A percentile compares a stretch with the other conserved stretches of the same genome.
These are phyloP conservation scores for Oligia strigilis DNA, from an alignment of 2,888 invertebrate species.

Conservation along the genomic window DNA sequence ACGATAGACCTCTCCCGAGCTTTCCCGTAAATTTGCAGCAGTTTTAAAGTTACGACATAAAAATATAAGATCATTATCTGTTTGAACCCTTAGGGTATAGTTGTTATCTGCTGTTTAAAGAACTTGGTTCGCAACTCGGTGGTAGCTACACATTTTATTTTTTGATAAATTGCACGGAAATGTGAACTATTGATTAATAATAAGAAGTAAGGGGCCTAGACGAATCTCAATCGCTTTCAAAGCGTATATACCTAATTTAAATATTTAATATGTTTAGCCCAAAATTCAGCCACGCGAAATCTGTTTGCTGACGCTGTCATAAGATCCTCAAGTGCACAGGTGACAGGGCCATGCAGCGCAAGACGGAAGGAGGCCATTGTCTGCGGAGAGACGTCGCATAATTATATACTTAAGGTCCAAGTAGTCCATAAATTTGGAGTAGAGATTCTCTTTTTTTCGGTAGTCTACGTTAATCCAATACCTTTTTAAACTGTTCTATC, in stretches of 20 bases:
- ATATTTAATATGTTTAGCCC: background rate
- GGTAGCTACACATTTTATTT: background rate
- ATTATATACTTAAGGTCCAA: background rate
- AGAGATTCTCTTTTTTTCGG: background rate
- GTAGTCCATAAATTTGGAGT: background rate
- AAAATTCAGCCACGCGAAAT: background rate
- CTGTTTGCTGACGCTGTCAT: background rate
- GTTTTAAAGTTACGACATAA: conserved; percentile 52
- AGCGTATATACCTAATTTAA: background rate
- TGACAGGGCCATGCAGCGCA: background rate
- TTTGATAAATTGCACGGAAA: background rate
- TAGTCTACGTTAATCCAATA: background rate
- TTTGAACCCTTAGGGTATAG: conserved; percentile 26
- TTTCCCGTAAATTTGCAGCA: conserved; percentile 56
- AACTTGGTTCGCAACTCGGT: background rate
- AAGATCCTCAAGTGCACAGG: background rate
- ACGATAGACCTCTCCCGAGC: conserved; percentile 56
- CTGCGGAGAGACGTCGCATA: background rate
- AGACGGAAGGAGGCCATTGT: background rate
- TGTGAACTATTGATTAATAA: too few species aligned
- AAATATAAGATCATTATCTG: conserved; percentile 54
- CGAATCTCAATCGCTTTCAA: background rate
- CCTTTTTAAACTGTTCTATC: too few species aligned
- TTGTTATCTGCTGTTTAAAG: conserved; percentile 42
- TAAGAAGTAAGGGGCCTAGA: background rate